Evolutionary conservation across 2,113 vertebrate species (phyloP), one percentile per base, ranked within the genome.

Genomic region (Pitta sordida): DNA sequence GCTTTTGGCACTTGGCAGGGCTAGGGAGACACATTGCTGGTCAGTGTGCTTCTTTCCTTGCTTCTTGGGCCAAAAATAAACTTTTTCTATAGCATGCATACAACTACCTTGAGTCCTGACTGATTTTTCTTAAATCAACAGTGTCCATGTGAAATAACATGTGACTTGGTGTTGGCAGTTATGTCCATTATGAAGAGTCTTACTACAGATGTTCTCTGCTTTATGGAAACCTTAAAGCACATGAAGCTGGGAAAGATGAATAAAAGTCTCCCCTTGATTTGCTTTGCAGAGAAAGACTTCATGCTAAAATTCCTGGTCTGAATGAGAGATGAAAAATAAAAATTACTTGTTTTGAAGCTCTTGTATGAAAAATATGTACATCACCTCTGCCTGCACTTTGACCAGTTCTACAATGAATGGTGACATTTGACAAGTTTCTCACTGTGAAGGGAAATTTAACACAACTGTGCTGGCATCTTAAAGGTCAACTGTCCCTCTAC

Each of bases 391-490:
- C 43, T 81, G 70, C 88, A 59, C 85, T 91, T 91, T 91, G 68
- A 46, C 88, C 88, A 83, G 34, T 84, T 87, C 73, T 84, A 21
- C 76, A 91, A 74, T 95, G 96, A 95, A 95, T 96, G 90, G 80
- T 94, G 96, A 95, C 94, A 96, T 97, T 96, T 97, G 90, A 86
- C 88, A 90, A 83, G 71, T 77, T 91, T 93, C 86, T 95, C 85
- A 88, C 86, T 91, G 92, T 51, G 81, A 96, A 86, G 53, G 90
- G 77, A 92, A 93, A 88, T 95, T 74, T 95, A 95, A 86, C 88
- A 86, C 80, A 91, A 97, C 51, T 73, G 49, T 89, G 88, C 90
- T 79, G 74, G 92, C 5, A 0, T 92, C 90, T 94, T 91, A 95
- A 97, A 96, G 93, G 93, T 96, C 94, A 95, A 27, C 73, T 30